Evolutionary conservation across 2,797 vertebrate species (phyloP).

Genomic region (Gadopsis bispinosus): DNA sequence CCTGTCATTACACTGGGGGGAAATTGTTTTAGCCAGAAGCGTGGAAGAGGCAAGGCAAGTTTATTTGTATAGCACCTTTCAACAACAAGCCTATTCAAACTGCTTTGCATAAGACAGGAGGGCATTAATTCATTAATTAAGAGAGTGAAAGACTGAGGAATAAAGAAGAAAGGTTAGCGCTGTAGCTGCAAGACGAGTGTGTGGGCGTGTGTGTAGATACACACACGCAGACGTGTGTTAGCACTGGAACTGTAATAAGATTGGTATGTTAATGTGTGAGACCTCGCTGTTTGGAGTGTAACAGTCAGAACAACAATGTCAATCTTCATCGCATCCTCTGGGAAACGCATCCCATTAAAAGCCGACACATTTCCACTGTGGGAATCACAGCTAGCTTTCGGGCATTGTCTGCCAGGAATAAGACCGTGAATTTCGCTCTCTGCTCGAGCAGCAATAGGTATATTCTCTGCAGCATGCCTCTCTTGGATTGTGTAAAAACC

Average conservation of each 20-base stretch:
- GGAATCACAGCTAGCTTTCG: conserved; percentile 75
- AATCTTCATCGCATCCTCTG: conserved; percentile 71
- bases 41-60: background rate
- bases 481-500: conserved; percentile 43
- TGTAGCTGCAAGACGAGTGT: conserved; percentile 7
- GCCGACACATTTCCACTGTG: conserved; percentile 78
- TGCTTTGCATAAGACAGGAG: background rate
- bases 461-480: conserved; percentile 42
- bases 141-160: conserved; percentile 13
- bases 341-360: conserved; percentile 76
- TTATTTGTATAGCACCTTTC: conserved; percentile 1
- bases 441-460: conserved; percentile 53
- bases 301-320: conserved; percentile 78
- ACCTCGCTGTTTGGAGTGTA: conserved; percentile 67
- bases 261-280: conserved; percentile 67
- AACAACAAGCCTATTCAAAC: background rate
- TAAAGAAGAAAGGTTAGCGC: conserved; percentile 32
- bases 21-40: conserved; percentile 19
- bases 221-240: conserved; percentile 18
- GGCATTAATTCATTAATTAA: background rate
- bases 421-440: conserved; percentile 61
- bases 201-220: conserved; percentile 8
- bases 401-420: conserved; percentile 72
- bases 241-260: conserved; percentile 25
- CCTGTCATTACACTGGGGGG: conserved; percentile 29